phyloP scores from a whole-genome alignment of 2,797 vertebrate species.

The Alauda arvensis region DNA sequence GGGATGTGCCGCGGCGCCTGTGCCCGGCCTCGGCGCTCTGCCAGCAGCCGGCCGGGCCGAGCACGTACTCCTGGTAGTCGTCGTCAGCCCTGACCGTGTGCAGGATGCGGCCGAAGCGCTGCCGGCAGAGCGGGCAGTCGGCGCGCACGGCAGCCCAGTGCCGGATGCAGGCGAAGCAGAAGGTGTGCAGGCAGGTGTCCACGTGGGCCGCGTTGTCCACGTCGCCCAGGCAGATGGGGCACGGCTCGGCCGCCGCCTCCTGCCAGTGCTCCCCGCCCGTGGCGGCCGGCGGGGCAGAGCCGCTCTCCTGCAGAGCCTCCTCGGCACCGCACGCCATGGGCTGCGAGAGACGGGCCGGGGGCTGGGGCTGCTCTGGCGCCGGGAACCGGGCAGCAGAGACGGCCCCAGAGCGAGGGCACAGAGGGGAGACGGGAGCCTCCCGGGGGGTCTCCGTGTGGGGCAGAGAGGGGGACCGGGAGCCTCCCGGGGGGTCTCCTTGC shows the following conservation, averaged over 20 bases:
- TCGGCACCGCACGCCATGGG: neutral
- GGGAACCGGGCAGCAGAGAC: neutral
- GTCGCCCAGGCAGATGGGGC: neutral
- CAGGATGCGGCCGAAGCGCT: neutral
- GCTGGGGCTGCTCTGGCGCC: neutral
- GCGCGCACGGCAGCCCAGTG: neutral
- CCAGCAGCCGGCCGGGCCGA: neutral
- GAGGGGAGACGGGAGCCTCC: neutral
- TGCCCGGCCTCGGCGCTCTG: neutral
- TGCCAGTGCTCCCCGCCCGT: neutral
- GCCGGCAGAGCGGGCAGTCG: neutral
- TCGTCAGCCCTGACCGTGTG: neutral
- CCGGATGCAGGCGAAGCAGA: neutral
- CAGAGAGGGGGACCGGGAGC: too few species aligned
- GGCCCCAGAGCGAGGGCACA: neutral
- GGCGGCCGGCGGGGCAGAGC: rapidly evolving
- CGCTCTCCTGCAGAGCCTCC: neutral
- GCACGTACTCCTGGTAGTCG: neutral
- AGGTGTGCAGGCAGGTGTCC: neutral
- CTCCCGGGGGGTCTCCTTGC: too few species aligned
- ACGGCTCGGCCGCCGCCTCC: rapidly evolving
- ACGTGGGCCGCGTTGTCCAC: neutral
- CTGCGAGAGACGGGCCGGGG: neutral
- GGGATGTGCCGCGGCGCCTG: neutral
- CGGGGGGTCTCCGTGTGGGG: too few species aligned